phyloP scores from a whole-genome alignment of 2,113 vertebrate species.

The Crotalus horridus region DNA sequence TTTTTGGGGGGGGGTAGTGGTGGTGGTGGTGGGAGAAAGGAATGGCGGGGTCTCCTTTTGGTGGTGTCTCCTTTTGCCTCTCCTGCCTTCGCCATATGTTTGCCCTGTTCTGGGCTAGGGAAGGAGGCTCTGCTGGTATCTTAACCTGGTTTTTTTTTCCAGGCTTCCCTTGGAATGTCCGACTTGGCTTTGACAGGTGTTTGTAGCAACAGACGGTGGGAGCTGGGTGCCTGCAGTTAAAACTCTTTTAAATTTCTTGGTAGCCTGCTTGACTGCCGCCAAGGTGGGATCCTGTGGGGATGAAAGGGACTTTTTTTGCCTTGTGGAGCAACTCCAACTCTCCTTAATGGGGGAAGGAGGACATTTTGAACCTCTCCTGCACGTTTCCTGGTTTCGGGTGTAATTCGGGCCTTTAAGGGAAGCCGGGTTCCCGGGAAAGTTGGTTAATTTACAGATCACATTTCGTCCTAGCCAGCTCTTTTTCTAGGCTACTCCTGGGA shows the following conservation, averaged over 20 bases:
- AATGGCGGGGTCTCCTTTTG: neutral
- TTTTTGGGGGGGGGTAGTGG: rapidly evolving
- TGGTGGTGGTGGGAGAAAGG: neutral
- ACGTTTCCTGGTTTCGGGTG: neutral
- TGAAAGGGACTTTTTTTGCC: neutral
- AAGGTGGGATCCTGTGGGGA: neutral
- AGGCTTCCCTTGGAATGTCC: neutral
- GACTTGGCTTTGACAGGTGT: neutral
- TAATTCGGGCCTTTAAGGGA: neutral
- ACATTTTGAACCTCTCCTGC: neutral
- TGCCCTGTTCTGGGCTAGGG: neutral
- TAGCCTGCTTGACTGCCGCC: neutral
- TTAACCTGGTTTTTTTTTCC: neutral
- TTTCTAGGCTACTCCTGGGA: neutral
- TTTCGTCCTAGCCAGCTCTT: neutral
- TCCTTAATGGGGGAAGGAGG: neutral
- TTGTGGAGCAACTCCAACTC: neutral
- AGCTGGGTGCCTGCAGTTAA: neutral
- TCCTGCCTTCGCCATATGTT: neutral
- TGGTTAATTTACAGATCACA: neutral
- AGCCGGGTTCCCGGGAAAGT: neutral
- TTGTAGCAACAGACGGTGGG: neutral
- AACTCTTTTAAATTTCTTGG: neutral
- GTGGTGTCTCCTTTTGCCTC: neutral
- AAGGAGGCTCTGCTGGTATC: neutral